These are phyloP conservation scores for Drosophila mercatorum DNA, from an alignment of 2,888 invertebrate species.

Conservation along the genomic window DNA sequence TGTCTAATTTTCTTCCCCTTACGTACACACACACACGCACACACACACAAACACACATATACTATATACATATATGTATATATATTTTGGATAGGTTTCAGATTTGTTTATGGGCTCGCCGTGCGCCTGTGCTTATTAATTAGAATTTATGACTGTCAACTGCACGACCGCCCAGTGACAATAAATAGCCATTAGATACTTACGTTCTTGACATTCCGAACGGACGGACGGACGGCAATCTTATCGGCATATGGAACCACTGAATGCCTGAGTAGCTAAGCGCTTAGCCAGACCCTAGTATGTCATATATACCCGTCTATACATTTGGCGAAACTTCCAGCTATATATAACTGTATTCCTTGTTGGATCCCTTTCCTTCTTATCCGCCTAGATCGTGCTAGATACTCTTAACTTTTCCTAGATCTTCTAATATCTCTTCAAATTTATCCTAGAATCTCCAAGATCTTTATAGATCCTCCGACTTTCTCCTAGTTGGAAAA, in stretches of 20 bases:
- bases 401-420: not conserved
- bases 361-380: too few species aligned
- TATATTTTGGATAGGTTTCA: constrained; percentile 8
- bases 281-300: not conserved
- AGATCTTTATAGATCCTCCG: too few species aligned
- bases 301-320: not conserved
- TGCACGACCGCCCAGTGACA: constrained; percentile 54
- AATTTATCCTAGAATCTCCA: too few species aligned
- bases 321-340: not conserved
- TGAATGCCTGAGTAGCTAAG: constrained; percentile 5
- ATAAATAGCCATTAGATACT: constrained; percentile 70
- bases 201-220: constrained; percentile 21
- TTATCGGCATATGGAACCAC: constrained; percentile 42
- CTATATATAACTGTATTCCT: not conserved
- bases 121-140: constrained; percentile 62
- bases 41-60: not conserved
- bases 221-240: constrained; percentile 40
- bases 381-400: not conserved
- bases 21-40: not conserved
- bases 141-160: constrained; percentile 65
- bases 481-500: too few species aligned
- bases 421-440: not conserved
- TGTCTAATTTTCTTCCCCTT: constrained; percentile 11
- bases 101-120: constrained; percentile 48
- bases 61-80: not conserved